phyloP scores from a whole-genome alignment of 2,113 vertebrate species.

The Dasypus novemcinctus region DNA sequence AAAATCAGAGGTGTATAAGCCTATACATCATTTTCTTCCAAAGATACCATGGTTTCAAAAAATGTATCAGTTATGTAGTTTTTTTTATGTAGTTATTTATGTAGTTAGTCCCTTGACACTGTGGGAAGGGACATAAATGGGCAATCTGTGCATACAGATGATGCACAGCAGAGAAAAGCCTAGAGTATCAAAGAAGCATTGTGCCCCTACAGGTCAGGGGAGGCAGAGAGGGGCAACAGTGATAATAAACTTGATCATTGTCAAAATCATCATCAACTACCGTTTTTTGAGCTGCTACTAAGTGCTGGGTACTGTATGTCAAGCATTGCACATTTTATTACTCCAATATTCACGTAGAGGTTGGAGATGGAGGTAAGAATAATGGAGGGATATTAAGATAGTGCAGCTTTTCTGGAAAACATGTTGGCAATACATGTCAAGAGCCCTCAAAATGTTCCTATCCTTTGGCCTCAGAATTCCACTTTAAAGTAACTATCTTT shows the following conservation, averaged over 20 bases:
- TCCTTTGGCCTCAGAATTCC: not conserved
- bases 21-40: not conserved
- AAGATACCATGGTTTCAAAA: not conserved
- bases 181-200: not conserved
- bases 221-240: fast-evolving
- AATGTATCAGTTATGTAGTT: not conserved
- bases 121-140: not conserved
- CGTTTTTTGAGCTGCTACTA: not conserved
- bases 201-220: not conserved
- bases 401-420: not conserved
- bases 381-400: not conserved
- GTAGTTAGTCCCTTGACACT: not conserved
- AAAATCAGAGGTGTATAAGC: not conserved
- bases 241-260: not conserved
- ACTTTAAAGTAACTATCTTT: not conserved
- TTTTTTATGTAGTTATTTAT: no score
- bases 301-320: not conserved
- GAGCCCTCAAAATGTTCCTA: not conserved
- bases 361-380: not conserved
- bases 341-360: not conserved
- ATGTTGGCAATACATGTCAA: not conserved
- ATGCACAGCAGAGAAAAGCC: not conserved
- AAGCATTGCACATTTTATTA: not conserved
- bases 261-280: not conserved
- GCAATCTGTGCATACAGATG: not conserved